Percentiles rank a stretch among this genome's conserved stretches.
Conservation (phyloP, 35 echinoderm and acorn worm species). For the Heliocidaris erythrogramma region DNA sequence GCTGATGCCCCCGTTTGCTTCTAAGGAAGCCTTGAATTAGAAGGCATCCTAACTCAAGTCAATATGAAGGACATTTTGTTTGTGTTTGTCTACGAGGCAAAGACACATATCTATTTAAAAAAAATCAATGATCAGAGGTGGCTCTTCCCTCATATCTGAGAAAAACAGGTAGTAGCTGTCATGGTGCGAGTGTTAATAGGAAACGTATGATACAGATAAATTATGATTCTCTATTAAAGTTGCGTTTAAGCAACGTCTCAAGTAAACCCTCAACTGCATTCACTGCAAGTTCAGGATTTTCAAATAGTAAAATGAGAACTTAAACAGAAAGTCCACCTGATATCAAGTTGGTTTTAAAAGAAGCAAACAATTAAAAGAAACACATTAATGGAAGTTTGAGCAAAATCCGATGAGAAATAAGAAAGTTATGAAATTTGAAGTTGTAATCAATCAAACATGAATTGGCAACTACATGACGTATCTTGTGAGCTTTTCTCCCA, state of each 20-base stretch:
- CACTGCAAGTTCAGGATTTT: no score
- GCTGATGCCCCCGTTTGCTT: not conserved
- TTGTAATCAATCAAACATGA: no score
- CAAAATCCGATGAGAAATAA: no score
- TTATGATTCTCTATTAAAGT: not conserved
- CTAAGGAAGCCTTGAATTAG: not conserved
- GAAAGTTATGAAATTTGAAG: no score
- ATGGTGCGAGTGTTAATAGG: not conserved
- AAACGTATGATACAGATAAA: not conserved
- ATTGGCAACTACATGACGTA: no score
- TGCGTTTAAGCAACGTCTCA: not conserved
- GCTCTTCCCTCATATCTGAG: not conserved
- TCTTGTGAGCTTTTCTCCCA: no score
- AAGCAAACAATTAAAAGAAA: no score
- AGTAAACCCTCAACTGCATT: no score
- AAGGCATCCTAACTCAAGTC: not conserved
- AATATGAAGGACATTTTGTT: not conserved
- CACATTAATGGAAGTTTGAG: no score
- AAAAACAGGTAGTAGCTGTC: constrained; percentile 16
- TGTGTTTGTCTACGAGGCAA: not conserved
- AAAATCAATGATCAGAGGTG: not conserved
- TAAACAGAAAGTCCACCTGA: no score
- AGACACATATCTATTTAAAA: not conserved
- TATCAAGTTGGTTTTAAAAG: no score
- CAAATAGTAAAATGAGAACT: no score